These are phyloP conservation scores for Choloepus didactylus DNA, from an alignment of 2,797 vertebrate genomes.

Conservation along the genomic window DNA sequence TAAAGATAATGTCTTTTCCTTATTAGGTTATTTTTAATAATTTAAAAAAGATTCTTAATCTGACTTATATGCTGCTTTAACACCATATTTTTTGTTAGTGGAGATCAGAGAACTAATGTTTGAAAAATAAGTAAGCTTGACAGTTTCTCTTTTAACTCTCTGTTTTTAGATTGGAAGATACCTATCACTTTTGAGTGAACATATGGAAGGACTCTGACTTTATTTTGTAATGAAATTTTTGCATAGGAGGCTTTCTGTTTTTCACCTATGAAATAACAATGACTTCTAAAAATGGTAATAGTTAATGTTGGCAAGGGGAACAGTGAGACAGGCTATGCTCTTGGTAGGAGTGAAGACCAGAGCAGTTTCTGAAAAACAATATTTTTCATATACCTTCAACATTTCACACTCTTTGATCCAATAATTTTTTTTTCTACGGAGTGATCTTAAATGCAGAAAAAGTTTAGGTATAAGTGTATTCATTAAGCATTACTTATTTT, in stretches of 20 bases:
- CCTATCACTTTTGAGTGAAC: not conserved
- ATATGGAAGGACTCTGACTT: not conserved
- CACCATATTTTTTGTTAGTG: not conserved
- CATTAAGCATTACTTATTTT: constrained; percentile 55
- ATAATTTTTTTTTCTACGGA: constrained; percentile 40
- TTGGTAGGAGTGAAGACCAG: constrained; percentile 15
- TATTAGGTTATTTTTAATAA: constrained; percentile 20
- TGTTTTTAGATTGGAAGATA: constrained; percentile 27
- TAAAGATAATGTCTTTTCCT: constrained; percentile 1
- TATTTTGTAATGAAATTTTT: constrained; percentile 46
- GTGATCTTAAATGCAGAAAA: constrained; percentile 41
- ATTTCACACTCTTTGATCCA: constrained; percentile 39
- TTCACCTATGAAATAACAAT: not conserved
- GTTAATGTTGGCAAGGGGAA: constrained; percentile 18
- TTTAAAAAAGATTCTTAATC: constrained; percentile 48
- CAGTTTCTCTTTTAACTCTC: not conserved
- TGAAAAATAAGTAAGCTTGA: not conserved
- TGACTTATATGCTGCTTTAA: constrained; percentile 9
- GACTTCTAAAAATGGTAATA: not conserved
- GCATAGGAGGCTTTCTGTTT: not conserved
- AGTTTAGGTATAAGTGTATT: constrained; percentile 4
- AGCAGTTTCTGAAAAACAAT: constrained; percentile 37
- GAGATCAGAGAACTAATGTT: constrained; percentile 46
- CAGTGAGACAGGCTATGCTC: not conserved
- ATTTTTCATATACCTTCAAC: constrained; percentile 26